Evolutionary conservation across 2,113 vertebrate genomes (phyloP), one percentile per base, ranked within the genome.

Genomic region (Lasiurus cinereus): DNA sequence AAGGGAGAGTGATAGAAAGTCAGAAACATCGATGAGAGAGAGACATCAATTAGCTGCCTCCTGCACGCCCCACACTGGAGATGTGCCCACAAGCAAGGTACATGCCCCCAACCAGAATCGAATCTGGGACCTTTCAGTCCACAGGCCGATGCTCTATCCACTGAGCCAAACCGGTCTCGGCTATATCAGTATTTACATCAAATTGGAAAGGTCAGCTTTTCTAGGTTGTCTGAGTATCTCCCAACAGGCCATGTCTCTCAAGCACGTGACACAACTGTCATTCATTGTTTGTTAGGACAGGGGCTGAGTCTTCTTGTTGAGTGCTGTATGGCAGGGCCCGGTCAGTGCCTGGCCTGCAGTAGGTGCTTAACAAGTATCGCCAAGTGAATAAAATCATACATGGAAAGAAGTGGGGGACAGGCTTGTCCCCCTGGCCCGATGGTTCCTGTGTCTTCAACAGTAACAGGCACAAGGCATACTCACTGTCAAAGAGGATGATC

Each of bases 401-500:
- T 33, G 67, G 22, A 0, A 59, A 16, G 27, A 24, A 33, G 33
- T 24, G 29, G 29, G 39, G 48, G 50, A 29, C 50, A 21, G 50
- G 59, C 36, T 9, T 3, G n/a, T 21, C 52, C 21, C 39, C 31
- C 22, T 11, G 18, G n/a, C 18, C 43, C 62, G 56, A 52, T 36
- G 15, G 66, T 8, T 78, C 69, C 39, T 43, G 15, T 11, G 39
- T 31, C 83, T 21, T 33, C 76, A 69, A 14, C 31, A 76, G 70
- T 10, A 15, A 64, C 0, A 3, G 50, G 48, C 54, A 21, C 21
- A 6, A 46, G 36, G 50, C 24, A 33, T 95, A 99, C 99, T 99
- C 98, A 99, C 99, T 99, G 98, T 99, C 99, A 73, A 99, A 99
- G 96, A 99, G 98, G 98, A 99, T 99, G 97, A 99, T 98, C 97